Percentiles rank a stretch among this genome's conserved stretches.
These are phyloP conservation scores for Murina feae DNA, from an alignment of 2,113 vertebrate genomes.

Conservation along the genomic window DNA sequence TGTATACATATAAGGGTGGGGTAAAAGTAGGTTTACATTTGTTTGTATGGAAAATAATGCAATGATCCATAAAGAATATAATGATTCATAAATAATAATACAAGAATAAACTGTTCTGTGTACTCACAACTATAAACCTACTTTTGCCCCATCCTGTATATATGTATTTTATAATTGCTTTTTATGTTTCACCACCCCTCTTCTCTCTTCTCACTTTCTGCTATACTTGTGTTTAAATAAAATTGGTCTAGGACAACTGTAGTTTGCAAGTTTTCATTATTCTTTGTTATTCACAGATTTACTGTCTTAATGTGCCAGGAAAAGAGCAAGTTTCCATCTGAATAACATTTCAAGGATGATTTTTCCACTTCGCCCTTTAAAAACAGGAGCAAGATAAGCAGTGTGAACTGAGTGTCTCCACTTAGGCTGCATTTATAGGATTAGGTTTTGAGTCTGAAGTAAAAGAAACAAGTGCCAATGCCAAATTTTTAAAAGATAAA, in stretches of 20 bases:
- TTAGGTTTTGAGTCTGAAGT: slow-evolving; percentile 31
- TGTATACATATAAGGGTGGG: not conserved
- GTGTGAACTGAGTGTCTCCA: not conserved
- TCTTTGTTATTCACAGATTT: slow-evolving; percentile 20
- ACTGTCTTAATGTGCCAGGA: not conserved
- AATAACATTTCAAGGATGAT: slow-evolving; percentile 23
- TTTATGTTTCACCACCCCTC: not conserved
- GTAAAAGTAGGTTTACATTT: not conserved
- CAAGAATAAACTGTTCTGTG: not conserved
- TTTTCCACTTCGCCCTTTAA: slow-evolving; percentile 9
- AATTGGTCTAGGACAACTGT: not conserved
- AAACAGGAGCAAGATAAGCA: slow-evolving; percentile 12
- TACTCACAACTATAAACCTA: not conserved
- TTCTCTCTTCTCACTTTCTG: not conserved
- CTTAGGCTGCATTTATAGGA: not conserved
- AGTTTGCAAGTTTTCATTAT: slow-evolving; percentile 31
- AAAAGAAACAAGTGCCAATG: not conserved
- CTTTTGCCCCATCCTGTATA: not conserved
- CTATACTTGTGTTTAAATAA: not conserved
- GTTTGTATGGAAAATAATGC: not conserved
- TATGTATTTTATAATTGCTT: not conserved
- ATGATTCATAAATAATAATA: not conserved
- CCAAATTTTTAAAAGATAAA: slow-evolving; percentile 21
- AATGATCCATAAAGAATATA: not conserved
- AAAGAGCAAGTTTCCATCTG: slow-evolving; percentile 10